Evolutionary conservation across 2,113 vertebrate species (phyloP).

Genomic region (Spermophilus dauricus): DNA sequence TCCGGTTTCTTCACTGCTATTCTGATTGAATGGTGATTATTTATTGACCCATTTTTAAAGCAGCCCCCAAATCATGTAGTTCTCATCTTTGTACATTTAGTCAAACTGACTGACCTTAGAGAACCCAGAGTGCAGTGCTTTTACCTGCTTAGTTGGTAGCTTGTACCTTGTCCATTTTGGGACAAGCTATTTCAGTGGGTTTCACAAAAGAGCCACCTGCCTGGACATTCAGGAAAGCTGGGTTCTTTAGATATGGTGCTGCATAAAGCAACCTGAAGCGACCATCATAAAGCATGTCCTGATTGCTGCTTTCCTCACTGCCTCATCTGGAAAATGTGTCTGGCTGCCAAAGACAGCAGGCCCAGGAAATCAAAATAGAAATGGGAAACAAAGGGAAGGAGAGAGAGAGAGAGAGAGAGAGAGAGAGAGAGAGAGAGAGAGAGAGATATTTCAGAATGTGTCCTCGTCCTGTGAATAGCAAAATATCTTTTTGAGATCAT

Average conservation of each 20-base stretch:
- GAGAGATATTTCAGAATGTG: not conserved
- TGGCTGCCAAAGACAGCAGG: constrained; percentile 49
- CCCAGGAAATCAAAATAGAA: constrained; percentile 63
- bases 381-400: constrained; percentile 24
- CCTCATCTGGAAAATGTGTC: constrained; percentile 52
- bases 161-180: constrained; percentile 75
- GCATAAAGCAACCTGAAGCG: constrained; percentile 67
- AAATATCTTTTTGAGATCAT: not conserved
- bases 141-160: constrained; percentile 70
- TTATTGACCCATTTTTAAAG: constrained; percentile 80
- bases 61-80: constrained; percentile 40
- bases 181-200: constrained; percentile 76
- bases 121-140: constrained; percentile 50
- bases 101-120: constrained; percentile 63
- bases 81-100: constrained; percentile 69
- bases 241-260: constrained; percentile 54
- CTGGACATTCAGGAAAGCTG: constrained; percentile 72
- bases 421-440: not conserved
- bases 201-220: constrained; percentile 80
- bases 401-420: no score
- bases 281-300: constrained; percentile 56
- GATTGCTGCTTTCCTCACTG: constrained; percentile 11
- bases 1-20: constrained; percentile 32
- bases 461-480: not conserved
- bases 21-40: constrained; percentile 79